Conservation (phyloP, 2,797 vertebrate species). For the Sebastes aleutianus region DNA sequence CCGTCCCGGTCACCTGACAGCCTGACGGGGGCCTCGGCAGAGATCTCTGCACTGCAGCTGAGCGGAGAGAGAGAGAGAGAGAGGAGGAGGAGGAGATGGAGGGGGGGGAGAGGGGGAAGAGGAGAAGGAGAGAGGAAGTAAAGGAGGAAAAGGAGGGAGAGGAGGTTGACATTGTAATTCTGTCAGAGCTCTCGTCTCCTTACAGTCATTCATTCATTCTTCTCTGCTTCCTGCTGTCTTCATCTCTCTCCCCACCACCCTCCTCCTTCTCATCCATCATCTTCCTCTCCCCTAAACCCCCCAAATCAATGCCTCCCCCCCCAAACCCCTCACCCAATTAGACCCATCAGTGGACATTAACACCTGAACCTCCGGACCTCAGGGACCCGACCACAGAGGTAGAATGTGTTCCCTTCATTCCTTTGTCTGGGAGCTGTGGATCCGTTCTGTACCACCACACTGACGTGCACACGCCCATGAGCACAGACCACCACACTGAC, state of each 20-base stretch:
- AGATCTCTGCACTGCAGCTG: constrained; percentile 91
- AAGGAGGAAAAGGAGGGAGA: neutral
- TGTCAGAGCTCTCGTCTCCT: constrained; percentile 40
- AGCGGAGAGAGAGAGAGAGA: neutral
- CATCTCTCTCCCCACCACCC: neutral
- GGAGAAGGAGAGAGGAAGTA: neutral
- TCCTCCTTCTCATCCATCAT: neutral
- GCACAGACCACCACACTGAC: neutral
- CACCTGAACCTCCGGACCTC: constrained; percentile 69
- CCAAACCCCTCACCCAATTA: constrained; percentile 53
- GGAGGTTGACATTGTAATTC: constrained; percentile 55
- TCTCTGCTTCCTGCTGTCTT: constrained; percentile 15
- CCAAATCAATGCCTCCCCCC: constrained; percentile 43
- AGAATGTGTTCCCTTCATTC: constrained; percentile 25
- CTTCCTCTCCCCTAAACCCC: constrained; percentile 12
- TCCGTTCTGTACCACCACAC: neutral
- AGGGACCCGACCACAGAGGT: neutral
- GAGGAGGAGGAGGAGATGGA: neutral
- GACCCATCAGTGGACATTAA: constrained; percentile 71
- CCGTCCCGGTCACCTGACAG: constrained; percentile 83
- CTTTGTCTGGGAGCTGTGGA: constrained; percentile 53
- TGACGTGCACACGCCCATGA: neutral
- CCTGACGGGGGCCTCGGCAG: constrained; percentile 80
- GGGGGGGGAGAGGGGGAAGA: neutral
- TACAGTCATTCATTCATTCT: constrained; percentile 47